Evolutionary conservation across 2,888 invertebrate genomes (phyloP).

Genomic region (Azorinus chamasolen): DNA sequence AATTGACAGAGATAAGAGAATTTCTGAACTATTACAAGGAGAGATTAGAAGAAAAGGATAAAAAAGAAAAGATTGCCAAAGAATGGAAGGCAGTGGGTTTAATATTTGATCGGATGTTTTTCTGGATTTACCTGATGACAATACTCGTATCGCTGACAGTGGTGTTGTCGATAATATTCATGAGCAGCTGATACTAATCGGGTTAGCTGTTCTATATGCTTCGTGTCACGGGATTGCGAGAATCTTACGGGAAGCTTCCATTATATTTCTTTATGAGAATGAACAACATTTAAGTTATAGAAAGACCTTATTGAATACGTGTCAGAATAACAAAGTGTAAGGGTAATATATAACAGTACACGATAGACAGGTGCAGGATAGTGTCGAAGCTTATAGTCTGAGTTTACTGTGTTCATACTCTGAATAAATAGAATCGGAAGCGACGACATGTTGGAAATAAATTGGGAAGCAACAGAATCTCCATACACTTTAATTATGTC

Average conservation of each 20-base stretch:
- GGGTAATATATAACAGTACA: too few species aligned
- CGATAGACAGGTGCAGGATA: too few species aligned
- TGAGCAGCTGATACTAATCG: constrained; percentile 43
- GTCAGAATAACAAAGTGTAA: too few species aligned
- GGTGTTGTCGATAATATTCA: constrained; percentile 74
- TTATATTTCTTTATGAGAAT: background rate
- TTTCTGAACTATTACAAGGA: constrained; percentile 76
- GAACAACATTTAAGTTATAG: background rate
- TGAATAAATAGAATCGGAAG: too few species aligned
- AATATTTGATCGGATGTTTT: constrained; percentile 84
- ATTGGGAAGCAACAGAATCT: too few species aligned
- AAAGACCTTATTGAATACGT: too few species aligned
- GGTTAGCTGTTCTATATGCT: constrained; percentile 42
- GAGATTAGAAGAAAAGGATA: constrained; percentile 81
- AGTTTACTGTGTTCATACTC: too few species aligned
- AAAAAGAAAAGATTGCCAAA: constrained; percentile 79
- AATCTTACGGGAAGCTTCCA: too few species aligned
- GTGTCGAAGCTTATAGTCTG: too few species aligned
- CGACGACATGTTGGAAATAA: too few species aligned
- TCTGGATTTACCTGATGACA: constrained; percentile 81
- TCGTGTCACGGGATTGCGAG: constrained; percentile 15
- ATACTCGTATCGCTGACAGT: constrained; percentile 81
- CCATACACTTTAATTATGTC: too few species aligned
- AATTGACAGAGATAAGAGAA: constrained; percentile 75
- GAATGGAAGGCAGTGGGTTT: constrained; percentile 85